Evolutionary conservation across 2,113 vertebrate species (phyloP), one percentile per base, ranked within the genome.

Genomic region (Odocoileus hemionus): DNA sequence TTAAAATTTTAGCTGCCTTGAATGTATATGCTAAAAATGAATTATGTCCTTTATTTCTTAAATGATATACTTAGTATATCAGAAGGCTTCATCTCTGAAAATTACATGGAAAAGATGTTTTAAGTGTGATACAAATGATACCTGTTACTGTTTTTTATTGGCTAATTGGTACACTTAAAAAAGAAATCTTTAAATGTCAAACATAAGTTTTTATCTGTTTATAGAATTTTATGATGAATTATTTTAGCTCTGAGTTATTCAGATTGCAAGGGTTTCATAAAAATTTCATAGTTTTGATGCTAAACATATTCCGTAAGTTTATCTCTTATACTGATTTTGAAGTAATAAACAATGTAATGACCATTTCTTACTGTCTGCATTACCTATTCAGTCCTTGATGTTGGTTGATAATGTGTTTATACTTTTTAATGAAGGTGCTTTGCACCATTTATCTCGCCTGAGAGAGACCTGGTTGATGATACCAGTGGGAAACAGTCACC

Each of bases 371-470:
- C 45, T 80, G 26, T 95, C 70, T 97, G 7, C 26, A 36, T 95
- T 95, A 28, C 74, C 60, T 95, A 0, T 45, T 92, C 28, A 86
- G 21, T 76, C 21, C 50, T 54, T 87, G 88, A 79, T 64, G 25
- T 4, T 64, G 74, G 54, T 80, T 97, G 91, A 54, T 90, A 95
- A 90, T 94, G 15, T 97, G 15, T 93, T 89, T 96, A 50, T 50
- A 64, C 93, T 95, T 97, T 97, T 95, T 92, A 30, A 92, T 97
- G 25, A 96, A 99, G 99, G 98, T n/a, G 98, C 99, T 94, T 98
- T 99, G 96, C 98, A 99, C 45, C 99, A 99, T 97, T 98, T 99
- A 89, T 98, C 98, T 33, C 97, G 97, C 61, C 98, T 99, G n/a
- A n/a, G 55, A 99, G 98, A 95, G 98, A 98, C n/a, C 98, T 99